Evolutionary conservation across 1,140 invertebrate genomes (phyloP).

Genomic region (Magallana gigas): DNA sequence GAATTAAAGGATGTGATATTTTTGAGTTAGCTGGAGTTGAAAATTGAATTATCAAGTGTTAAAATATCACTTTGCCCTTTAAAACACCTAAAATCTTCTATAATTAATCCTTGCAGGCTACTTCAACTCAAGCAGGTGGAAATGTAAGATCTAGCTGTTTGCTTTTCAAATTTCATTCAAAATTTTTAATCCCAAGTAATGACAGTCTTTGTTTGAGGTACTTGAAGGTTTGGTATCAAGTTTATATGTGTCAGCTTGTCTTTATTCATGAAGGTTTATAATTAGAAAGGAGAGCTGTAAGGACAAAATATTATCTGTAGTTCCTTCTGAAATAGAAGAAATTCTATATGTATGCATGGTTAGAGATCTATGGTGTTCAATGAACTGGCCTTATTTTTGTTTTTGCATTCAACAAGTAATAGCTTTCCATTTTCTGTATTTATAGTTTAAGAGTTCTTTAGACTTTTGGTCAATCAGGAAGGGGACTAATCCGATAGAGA

Average conservation of each 20-base stretch:
- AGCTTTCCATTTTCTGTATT: too few species aligned
- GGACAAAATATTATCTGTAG: neutral
- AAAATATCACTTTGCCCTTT: neutral
- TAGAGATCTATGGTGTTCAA: neutral
- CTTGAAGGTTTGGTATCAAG: neutral
- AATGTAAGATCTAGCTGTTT: neutral
- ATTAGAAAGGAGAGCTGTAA: neutral
- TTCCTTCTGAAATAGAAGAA: neutral
- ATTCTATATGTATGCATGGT: neutral
- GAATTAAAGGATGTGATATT: too few species aligned
- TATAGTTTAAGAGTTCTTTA: neutral
- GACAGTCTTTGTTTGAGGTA: conserved; percentile 11
- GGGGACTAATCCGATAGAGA: neutral
- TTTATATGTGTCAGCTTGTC: neutral
- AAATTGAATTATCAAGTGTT: neutral
- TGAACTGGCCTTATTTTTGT: neutral
- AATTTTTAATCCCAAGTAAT: conserved; percentile 5
- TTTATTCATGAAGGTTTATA: too few species aligned
- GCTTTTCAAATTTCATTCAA: conserved; percentile 19
- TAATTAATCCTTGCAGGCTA: neutral
- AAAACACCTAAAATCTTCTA: neutral
- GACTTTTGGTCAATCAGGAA: neutral
- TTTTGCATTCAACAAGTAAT: neutral
- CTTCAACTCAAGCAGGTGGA: neutral
- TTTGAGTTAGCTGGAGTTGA: neutral